A percentile compares a stretch with the other conserved stretches of the same genome.
Conservation (phyloP, 2,888 invertebrate genomes). For the Andrena fulva region DNA sequence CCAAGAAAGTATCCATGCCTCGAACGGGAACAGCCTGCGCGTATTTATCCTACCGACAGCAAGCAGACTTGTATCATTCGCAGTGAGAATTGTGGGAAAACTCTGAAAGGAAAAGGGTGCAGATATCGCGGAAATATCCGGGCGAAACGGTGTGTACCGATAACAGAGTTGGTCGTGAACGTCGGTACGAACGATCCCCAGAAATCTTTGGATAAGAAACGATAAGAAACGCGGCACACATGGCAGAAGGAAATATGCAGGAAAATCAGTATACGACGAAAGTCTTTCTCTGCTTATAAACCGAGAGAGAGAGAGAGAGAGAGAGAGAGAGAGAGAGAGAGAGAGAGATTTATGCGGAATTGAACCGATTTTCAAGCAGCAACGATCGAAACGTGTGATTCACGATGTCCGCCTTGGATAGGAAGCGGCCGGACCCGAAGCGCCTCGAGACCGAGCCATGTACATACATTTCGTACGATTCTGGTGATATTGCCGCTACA, state of each 20-base stretch:
- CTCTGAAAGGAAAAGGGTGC: constrained; percentile 12
- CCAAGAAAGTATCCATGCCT: constrained; percentile 4
- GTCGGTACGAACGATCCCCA: neutral
- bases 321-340: too few relatives aligned
- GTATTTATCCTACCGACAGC: constrained; percentile 27
- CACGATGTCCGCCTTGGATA: neutral
- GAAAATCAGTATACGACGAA: neutral
- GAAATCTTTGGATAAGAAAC: neutral
- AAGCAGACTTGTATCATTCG: neutral
- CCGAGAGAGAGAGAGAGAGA: neutral
- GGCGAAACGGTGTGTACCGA: constrained; percentile 44
- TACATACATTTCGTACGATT: constrained; percentile 18
- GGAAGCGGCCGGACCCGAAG: neutral
- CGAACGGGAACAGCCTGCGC: constrained; percentile 19
- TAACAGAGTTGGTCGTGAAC: constrained; percentile 20
- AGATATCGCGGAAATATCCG: constrained; percentile 31
- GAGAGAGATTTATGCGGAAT: neutral
- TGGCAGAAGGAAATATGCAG: neutral
- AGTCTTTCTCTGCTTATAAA: too few relatives aligned
- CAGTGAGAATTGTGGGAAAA: constrained; percentile 23
- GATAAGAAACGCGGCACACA: neutral
- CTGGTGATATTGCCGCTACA: too few relatives aligned
- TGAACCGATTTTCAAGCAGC: neutral
- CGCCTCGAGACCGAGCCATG: neutral
- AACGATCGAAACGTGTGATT: neutral